These are phyloP conservation scores for Nemotelus nigrinus DNA, from an alignment of 2,888 invertebrate species.

Conservation along the genomic window DNA sequence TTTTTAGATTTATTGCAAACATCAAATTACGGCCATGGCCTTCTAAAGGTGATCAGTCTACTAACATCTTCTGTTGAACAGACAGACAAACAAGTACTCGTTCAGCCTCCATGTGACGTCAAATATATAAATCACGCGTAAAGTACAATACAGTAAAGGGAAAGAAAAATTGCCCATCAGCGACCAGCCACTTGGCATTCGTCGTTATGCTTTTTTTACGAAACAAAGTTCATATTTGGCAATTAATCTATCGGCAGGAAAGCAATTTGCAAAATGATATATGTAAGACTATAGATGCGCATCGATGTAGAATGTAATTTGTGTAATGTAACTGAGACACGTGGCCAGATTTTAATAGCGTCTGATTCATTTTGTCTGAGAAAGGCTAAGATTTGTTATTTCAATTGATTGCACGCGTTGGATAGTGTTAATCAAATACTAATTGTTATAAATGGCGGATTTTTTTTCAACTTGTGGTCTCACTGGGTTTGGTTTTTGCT, in stretches of 20 bases:
- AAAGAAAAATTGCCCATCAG: not conserved
- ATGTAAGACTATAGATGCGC: too few species aligned
- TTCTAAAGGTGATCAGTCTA: not conserved
- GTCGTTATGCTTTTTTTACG: not conserved
- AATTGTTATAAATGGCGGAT: too few species aligned
- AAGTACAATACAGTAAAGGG: not conserved
- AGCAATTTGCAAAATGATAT: not conserved
- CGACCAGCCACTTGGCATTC: not conserved
- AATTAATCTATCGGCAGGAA: not conserved
- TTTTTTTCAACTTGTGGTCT: too few species aligned
- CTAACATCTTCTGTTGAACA: too few species aligned
- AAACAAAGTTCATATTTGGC: slow-evolving; percentile 1
- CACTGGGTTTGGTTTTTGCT: too few species aligned
- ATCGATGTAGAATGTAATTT: too few species aligned
- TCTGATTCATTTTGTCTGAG: too few species aligned
- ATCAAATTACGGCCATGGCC: not conserved
- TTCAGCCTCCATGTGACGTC: not conserved
- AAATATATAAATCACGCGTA: not conserved
- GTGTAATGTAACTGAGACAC: too few species aligned
- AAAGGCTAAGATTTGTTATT: too few species aligned
- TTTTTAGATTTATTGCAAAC: not conserved
- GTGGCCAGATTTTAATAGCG: too few species aligned
- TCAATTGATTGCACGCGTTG: too few species aligned
- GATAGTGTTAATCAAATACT: too few species aligned
- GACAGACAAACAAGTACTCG: not conserved